Evolutionary conservation across 2,888 invertebrate species (phyloP), one percentile per base, ranked within the genome.

Genomic region (Pasiphila rectangulata): DNA sequence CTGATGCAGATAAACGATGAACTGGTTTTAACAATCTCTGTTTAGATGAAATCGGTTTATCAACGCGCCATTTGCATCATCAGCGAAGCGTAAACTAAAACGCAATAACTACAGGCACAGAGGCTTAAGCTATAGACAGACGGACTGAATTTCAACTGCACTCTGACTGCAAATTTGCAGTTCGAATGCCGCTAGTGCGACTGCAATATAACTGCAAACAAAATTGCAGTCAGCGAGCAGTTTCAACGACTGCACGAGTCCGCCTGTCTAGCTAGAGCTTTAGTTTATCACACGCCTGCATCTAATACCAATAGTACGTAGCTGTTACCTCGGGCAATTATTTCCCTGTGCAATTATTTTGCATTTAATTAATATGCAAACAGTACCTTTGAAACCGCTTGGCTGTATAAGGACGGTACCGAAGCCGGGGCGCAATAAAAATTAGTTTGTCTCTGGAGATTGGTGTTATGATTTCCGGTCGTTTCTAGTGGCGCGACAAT

Each of bases 371-470:
- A 59, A 19, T 54, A 58, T 61, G 56, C 61, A 50, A 42, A 56
- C 54, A 29, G 48, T 38, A 47, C 46, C 41, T 51, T 21, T 35
- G 38, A 20, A 40, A 42, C 32, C 15, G 17, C 36, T 43, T 43
- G 51, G 54, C 48, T 56, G 36, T 46, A 39, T 52, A 54, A 4
- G 57, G 54, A 25, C 21, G 46, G 9, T 30, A 20, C 41, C 47
- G 34, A 34, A 43, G 56, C 55, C 41, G 30, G 23, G 44, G 37
- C 20, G 44, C 32, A 19, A 47, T 51, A 49, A 49, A 51, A 53
- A 25, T 46, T 49, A 36, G 56, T 42, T 65, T 64, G 64, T 75
- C 75, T 72, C 65, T 69, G 57, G 78, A 69, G 77, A 75, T 63
- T 65, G 57, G 58, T 63, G 69, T 54, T 63, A 58, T 62, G 57